Conservation (phyloP, 2,113 vertebrate genomes). For the Octodon degus region DNA sequence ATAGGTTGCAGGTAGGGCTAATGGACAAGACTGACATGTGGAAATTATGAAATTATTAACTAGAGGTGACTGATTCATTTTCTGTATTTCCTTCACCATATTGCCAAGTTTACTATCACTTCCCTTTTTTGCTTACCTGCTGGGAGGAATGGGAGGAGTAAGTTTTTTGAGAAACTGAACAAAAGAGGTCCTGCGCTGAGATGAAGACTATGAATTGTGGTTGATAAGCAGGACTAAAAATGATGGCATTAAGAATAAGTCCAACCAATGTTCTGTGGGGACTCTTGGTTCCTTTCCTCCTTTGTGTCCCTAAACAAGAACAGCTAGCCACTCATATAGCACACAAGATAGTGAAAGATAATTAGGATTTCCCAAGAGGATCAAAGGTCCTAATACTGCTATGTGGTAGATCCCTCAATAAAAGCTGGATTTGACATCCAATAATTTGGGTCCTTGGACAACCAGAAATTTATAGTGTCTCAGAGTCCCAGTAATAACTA, state of each 20-base stretch:
- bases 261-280: background rate
- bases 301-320: background rate
- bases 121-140: background rate
- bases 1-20: background rate
- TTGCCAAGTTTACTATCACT: background rate
- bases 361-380: conserved; percentile 44
- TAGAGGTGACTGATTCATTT: background rate
- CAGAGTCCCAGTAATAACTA: background rate
- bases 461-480: conserved; percentile 16
- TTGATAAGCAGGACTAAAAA: background rate
- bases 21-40: background rate
- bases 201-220: background rate
- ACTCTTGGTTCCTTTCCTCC: background rate
- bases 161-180: conserved; percentile 12
- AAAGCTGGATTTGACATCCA: conserved; percentile 13
- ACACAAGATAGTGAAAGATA: background rate
- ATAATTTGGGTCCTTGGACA: conserved; percentile 35
- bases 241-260: background rate
- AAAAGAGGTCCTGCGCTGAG: background rate
- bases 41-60: background rate
- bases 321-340: background rate
- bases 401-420: conserved; percentile 25
- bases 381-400: background rate
- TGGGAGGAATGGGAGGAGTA: background rate
- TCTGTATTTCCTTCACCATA: background rate